Base-by-base conservation (phyloP, 2,888 invertebrate species). In the Pediacus dermestoides region DNA sequence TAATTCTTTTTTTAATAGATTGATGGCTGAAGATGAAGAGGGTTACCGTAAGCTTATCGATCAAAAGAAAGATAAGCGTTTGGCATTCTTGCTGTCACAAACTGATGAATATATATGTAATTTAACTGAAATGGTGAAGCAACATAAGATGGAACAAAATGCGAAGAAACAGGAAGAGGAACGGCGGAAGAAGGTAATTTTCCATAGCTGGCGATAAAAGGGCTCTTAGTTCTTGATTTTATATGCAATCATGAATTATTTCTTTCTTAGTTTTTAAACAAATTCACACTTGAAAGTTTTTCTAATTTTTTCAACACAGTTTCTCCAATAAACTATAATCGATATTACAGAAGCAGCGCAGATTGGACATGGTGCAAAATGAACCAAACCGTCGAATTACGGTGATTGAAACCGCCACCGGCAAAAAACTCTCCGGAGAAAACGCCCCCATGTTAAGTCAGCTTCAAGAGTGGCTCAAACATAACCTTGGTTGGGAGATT, bases 21-120 rank as follows among this genome's bases (percentile, higher is more conserved):
- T 99, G 53, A 99, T 99, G 97, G 94, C 96, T 18, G 99, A 99
- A 70, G 99, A 99, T 72, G 99, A 99, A 74, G 99, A 97, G 68
- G 99, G 99, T 46, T 99, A 99, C 74, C 80, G 99, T 50, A 97
- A 97, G 69, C 82, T 99, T 35, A 97, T 99, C 63, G 99, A 99
- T 80, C 96, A 99, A 70, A 99, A 99, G 82, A 99, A 99, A 79
- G 99, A 99, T 74, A 95, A 96, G 71, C 87, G 99, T 37, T 74
- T 99, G 61, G 97, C 97, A 32, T 97, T 96, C 80, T 77, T 99
- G 35, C 76, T 99, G 31, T 88, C 93, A 1, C 99, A 99, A 74
- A 99, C 99, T 1, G 99, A 99, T 71, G 99, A 99, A 66, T 99
- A 97, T 66, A 95, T 99, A 59, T 81, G 87, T 53, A 96, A 93